A percentile compares a stretch with the other conserved stretches of the same genome.
phyloP scores from a whole-genome alignment of 2,797 vertebrate species.

The Hoplostethus mediterraneus region DNA sequence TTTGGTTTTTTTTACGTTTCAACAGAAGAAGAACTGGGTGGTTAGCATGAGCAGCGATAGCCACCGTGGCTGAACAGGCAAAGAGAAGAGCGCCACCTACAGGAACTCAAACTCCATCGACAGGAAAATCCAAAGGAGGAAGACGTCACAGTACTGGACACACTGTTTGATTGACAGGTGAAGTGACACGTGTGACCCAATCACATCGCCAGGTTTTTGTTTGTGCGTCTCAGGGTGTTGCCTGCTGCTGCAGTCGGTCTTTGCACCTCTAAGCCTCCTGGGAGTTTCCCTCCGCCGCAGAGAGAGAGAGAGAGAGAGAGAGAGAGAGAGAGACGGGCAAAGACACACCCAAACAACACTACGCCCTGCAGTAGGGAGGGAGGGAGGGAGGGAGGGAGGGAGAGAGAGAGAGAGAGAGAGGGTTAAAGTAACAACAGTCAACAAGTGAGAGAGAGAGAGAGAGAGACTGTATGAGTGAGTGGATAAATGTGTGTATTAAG shows the following conservation, averaged over 20 bases:
- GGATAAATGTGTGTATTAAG: neutral
- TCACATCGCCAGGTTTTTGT: no score
- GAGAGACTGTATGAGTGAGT: neutral
- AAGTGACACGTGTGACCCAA: no score
- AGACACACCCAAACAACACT: slow-evolving; percentile 59
- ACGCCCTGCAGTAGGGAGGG: slow-evolving; percentile 46
- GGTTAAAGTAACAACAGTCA: neutral
- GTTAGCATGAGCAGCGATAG: no score
- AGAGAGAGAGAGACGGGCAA: slow-evolving; percentile 34
- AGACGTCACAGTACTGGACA: no score
- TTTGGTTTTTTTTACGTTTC: no score
- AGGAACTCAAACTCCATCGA: no score
- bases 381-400: slow-evolving; percentile 1
- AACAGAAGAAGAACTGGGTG: no score
- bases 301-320: no score
- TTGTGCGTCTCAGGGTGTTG: neutral
- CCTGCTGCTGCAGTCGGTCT: slow-evolving; percentile 11
- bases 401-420: neutral
- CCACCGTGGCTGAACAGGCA: no score
- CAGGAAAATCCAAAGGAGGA: no score
- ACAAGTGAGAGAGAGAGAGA: neutral
- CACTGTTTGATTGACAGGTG: no score
- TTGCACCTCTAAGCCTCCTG: slow-evolving; percentile 31
- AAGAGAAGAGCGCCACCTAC: no score
- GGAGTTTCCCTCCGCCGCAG: slow-evolving; percentile 47